These are phyloP conservation scores for Psophia crepitans DNA, from an alignment of 2,113 vertebrate genomes.

Conservation along the genomic window DNA sequence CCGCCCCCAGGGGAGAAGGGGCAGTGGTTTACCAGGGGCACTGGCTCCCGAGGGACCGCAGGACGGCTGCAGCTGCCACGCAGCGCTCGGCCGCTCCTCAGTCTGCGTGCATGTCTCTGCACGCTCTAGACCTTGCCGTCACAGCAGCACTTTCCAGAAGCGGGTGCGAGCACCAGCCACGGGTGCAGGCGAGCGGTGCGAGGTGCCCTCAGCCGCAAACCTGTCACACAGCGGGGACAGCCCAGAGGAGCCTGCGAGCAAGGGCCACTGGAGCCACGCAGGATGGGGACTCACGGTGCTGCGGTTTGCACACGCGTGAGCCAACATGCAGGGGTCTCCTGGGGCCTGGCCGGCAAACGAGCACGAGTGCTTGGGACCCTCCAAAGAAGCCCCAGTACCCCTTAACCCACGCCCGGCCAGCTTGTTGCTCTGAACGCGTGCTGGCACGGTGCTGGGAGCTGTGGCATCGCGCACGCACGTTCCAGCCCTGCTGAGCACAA, in stretches of 20 bases:
- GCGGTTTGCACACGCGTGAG: accelerated
- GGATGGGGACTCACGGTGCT: not conserved
- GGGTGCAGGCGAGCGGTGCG: not conserved
- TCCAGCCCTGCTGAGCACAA: not conserved
- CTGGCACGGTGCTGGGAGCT: not conserved
- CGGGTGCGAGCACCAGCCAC: not conserved
- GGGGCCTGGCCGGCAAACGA: accelerated
- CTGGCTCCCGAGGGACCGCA: not conserved
- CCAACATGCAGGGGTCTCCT: not conserved
- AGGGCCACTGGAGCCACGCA: not conserved
- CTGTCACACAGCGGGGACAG: not conserved
- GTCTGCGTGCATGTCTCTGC: not conserved
- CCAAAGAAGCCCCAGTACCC: not conserved
- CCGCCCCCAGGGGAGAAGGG: not conserved
- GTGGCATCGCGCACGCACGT: not conserved
- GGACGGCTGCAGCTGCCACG: not conserved
- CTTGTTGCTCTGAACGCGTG: accelerated
- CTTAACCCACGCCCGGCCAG: not conserved
- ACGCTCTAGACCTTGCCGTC: not conserved
- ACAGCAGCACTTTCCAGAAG: not conserved
- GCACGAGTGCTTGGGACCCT: accelerated
- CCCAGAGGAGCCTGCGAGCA: not conserved
- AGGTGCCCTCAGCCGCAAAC: not conserved
- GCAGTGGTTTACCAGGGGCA: accelerated
- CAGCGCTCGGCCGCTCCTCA: not conserved